Evolutionary conservation across 2,797 vertebrate genomes (phyloP), one percentile per base, ranked within the genome.

Genomic region (Australoheros facetus): DNA sequence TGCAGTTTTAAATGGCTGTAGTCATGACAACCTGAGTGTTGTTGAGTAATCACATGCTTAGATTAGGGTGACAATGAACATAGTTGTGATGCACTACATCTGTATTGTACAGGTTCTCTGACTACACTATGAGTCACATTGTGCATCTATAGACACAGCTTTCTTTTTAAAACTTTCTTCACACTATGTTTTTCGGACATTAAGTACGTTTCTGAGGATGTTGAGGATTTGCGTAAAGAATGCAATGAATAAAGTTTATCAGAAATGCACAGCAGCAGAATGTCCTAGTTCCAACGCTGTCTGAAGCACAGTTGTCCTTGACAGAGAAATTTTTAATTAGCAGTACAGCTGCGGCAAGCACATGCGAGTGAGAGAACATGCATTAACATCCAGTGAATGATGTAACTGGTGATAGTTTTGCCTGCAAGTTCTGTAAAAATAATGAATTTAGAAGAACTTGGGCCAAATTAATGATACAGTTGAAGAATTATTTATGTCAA

Each of bases 171-270:
- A 64, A 64, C 10, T 45, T 45, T 16, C 48, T 78, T 56, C 54
- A 56, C 56, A 39, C 10, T 64, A 19, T 55, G 7, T 57, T 73
- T 70, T 78, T 55, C 48, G 42, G 1, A 30, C 16, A 8, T 32
- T 54, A 48, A n/a, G 30, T 64, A 48, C 16, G 30, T 64, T 78
- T 66, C 53, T 59, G 12, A 14, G 37, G 79, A 82, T 69, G 51
- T 53, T 37, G 42, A 73, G 71, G 58, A 81, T 88, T 83, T 88
- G 26, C 34, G 55, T 66, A 74, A 16, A 62, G 60, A 80, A 75
- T 42, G 81, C 66, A 88, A 81, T 82, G 21, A 74, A 73, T 79
- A 71, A 82, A 74, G 64, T 81, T 85, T 77, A 88, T 84, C 81
- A 56, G 72, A 79, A 42, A 56, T 1, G 5, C 70, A 58, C 80